Conservation (phyloP, 2,797 vertebrate species). For the Myoxocephalus aenaeus region DNA sequence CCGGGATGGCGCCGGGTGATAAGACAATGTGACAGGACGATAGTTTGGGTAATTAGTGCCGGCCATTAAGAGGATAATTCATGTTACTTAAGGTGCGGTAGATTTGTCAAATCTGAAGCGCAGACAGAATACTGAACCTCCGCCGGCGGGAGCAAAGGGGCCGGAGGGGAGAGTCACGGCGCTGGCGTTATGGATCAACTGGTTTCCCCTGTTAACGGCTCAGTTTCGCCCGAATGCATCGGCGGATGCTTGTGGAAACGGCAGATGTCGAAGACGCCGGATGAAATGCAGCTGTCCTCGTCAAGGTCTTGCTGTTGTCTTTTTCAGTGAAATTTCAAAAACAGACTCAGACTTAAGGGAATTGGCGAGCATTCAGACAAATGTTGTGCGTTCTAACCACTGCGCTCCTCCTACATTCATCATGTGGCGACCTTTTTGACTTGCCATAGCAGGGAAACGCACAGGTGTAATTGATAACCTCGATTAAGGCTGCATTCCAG, state of each 20-base stretch:
- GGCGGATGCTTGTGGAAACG: slow-evolving; percentile 3
- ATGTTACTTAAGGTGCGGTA: slow-evolving; percentile 20
- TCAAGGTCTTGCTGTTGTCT: slow-evolving; percentile 14
- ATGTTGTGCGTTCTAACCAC: not conserved
- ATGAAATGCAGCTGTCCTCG: slow-evolving; percentile 17
- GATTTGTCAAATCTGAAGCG: slow-evolving; percentile 14
- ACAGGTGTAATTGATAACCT: slow-evolving; percentile 8
- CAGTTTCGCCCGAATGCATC: slow-evolving; percentile 36
- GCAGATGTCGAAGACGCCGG: slow-evolving; percentile 22
- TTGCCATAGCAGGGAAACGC: not conserved
- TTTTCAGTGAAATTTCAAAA: slow-evolving; percentile 36
- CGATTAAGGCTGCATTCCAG: slow-evolving; percentile 18
- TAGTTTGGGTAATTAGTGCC: slow-evolving; percentile 56
- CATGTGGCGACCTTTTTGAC: not conserved
- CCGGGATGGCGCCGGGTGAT: slow-evolving; percentile 29
- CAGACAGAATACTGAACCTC: not conserved
- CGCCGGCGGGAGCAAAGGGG: not conserved
- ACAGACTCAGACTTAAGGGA: not conserved
- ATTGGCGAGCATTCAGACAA: not conserved
- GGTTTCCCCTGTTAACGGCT: slow-evolving; percentile 22
- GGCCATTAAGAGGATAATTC: slow-evolving; percentile 50
- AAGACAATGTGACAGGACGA: slow-evolving; percentile 34
- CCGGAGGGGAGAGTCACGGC: not conserved
- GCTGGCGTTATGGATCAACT: slow-evolving; percentile 32
- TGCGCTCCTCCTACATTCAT: not conserved